Base-by-base conservation (phyloP, 2,888 invertebrate species). In the Macaria liturata region DNA sequence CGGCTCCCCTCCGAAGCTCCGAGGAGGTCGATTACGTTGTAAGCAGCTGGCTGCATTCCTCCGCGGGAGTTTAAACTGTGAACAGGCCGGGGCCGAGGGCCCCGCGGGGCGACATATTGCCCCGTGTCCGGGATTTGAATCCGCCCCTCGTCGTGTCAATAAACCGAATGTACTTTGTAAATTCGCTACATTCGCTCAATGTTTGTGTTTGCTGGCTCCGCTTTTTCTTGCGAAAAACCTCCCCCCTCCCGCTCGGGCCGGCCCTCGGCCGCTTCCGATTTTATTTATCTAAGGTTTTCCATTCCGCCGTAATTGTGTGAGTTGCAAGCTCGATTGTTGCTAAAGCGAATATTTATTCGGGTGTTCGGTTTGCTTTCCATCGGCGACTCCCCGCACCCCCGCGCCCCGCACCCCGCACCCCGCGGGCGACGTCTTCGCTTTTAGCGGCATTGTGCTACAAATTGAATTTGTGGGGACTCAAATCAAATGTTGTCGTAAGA, bases 211-310 rank as follows among this genome's bases (percentile, higher is more conserved):
- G 89, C 87, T 84, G 86, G 74, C 84, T 84, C 71, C 79, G 86
- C 86, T 84, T 84, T 89, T 88, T 86, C 76, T 74, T 73, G 76
- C 76, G 76, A 84, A 85, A 81, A 80, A 78, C 65, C 68, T 72
- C 66, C 52, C 55, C 53, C 65, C 57, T 39, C 56, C 57, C 52
- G 40, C 58, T 62, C 61, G 59, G 60, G 65, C 59, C 59, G 50
- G 62, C 69, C 68, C 70, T 62, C 70, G 77, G 78, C 77, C 81
- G 78, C 83, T 86, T 86, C 87, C 86, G 83, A 87, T 87, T 89
- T 86, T 90, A 87, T 91, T 91, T 90, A 88, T 86, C 84, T 85
- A 88, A 87, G 84, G 88, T 89, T 90, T 90, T 91, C 89, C 88
- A 89, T 90, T 86, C 76, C 81, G 75, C 69, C 79, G 91, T 90